These are phyloP conservation scores for Lepeophtheirus nordmannii DNA, from an alignment of 2,888 invertebrate species.

Conservation along the genomic window DNA sequence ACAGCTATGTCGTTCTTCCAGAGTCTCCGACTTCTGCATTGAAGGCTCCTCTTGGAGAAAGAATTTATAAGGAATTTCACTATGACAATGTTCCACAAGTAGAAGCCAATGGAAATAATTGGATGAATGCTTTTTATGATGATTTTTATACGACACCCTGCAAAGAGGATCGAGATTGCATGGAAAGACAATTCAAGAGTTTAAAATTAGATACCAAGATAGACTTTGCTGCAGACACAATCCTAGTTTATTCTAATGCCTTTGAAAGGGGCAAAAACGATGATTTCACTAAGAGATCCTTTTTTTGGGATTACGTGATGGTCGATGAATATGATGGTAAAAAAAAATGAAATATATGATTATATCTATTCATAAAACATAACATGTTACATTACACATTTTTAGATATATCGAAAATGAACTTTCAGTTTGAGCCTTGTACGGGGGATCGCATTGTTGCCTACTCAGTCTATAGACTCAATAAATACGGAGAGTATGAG, in stretches of 20 bases:
- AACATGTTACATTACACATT: too few relatives aligned
- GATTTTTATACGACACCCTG: slow-evolving; percentile 3
- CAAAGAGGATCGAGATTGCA: neutral
- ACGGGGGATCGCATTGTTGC: slow-evolving; percentile 2
- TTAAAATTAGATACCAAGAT: slow-evolving; percentile 1
- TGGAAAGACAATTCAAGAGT: neutral
- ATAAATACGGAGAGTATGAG: neutral
- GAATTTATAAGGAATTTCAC: neutral
- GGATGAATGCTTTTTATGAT: slow-evolving; percentile 1
- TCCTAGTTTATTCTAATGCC: slow-evolving; percentile 8
- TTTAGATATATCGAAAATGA: too few relatives aligned
- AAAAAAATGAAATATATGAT: neutral
- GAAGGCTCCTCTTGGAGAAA: neutral
- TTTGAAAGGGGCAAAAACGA: neutral
- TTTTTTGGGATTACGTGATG: slow-evolving; percentile 3
- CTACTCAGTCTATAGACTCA: neutral
- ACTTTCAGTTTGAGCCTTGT: neutral
- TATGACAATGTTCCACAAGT: neutral
- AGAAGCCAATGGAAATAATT: slow-evolving; percentile 1
- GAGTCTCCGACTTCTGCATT: neutral
- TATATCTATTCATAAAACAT: too few relatives aligned
- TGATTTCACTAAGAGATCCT: neutral
- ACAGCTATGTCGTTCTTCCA: slow-evolving; percentile 11
- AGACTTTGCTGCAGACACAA: slow-evolving; percentile 7
- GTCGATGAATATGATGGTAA: neutral